Conservation (phyloP, 2,113 vertebrate species). For the chimpanzee (Pan troglodytes) region DNA sequence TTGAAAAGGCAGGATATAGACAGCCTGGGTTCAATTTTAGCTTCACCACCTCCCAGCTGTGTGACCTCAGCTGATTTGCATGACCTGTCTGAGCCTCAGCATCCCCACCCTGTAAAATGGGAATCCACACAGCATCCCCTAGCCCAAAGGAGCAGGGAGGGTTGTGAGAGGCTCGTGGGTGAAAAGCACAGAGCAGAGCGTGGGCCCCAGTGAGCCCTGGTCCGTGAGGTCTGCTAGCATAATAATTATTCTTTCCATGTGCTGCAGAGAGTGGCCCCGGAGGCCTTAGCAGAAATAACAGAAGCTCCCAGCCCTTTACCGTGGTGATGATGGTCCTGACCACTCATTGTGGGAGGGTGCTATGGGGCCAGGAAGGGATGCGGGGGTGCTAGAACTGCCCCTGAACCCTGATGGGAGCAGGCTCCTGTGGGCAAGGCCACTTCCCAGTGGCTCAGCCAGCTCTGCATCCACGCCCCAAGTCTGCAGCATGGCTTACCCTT, state of each 20-base stretch:
- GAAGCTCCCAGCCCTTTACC: not conserved
- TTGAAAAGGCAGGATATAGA: not conserved
- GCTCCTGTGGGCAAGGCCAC: not conserved
- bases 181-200: not conserved
- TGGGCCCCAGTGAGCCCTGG: not conserved
- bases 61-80: not conserved
- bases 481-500: constrained; percentile 83
- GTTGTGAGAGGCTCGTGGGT: not conserved
- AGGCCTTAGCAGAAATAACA: not conserved
- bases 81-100: not conserved
- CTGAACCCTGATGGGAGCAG: rapidly evolving
- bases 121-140: not conserved
- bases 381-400: not conserved
- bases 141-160: not conserved
- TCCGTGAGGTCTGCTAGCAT: not conserved
- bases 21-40: not conserved
- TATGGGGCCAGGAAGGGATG: not conserved
- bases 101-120: not conserved
- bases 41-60: not conserved
- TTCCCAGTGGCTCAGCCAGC: rapidly evolving
- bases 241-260: too few relatives aligned
- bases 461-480: not conserved
- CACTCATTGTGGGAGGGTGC: rapidly evolving
- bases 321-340: rapidly evolving
- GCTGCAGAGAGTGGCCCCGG: too few relatives aligned